Base-by-base conservation (phyloP, 2,113 vertebrate genomes). In the Dolichotis patagonum region DNA sequence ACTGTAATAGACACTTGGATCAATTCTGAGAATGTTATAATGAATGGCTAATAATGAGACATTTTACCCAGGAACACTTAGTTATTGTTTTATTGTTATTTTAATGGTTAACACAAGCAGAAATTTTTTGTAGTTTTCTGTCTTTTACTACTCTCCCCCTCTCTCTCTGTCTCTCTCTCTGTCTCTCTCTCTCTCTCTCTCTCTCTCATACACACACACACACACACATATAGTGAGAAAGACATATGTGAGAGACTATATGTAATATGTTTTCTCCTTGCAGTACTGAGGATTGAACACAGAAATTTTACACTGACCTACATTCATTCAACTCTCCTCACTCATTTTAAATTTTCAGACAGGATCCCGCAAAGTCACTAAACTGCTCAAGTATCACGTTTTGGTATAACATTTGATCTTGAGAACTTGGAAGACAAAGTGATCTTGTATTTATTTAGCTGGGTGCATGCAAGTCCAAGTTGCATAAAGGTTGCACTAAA, bases 1-100 rank as follows among this genome's bases (percentile, higher is more conserved):
- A 88, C 14, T 32, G 0, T 75, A n/a, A 43, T 6, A 94, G 60
- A 75, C 35, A 3, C 5, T 46, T 5, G 1, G 30, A 85, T 77
- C 41, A 62, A 41, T 52, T 83, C 30, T 62, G 3, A 30, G 78
- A 92, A 80, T 14, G 49, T 52, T 6, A 52, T 52, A 52, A 52
- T 52, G 49, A 19, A 16, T 4, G n/a, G 86, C 35, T 46, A 77
- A 85, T 60, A 28, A 93, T 28, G 52, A 4, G 60, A 52, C 46
- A 11, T 14, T 71, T 94, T 46, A 69, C 91, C 90, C 81, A 5
- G 75, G 13, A 94, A 43, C 65, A 8, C 69, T 83, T 83, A 17
- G 65, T 52, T 84, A 83, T 7, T 86, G 30, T 78, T 94, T 52
- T 86, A 83, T 12, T 89, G 30, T 83, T 94, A 67, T 83, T 88